phyloP scores from a whole-genome alignment of 2,888 invertebrate species.

The Perithous albicinctus region DNA sequence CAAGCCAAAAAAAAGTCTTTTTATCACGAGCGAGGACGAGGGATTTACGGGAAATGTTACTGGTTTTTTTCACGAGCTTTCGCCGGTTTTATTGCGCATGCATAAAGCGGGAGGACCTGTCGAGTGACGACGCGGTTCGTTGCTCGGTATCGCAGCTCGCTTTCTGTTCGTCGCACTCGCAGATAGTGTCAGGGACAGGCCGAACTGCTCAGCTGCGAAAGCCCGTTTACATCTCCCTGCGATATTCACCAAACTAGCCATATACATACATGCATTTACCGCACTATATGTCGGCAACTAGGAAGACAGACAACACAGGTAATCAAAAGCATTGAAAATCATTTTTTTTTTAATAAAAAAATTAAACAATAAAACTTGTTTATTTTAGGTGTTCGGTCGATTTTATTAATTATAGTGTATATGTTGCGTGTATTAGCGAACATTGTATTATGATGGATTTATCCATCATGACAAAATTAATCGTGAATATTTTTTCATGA shows the following conservation, averaged over 20 bases:
- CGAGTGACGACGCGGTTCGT: constrained; percentile 40
- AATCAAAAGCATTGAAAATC: neutral
- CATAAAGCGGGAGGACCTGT: constrained; percentile 50
- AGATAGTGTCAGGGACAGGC: constrained; percentile 80
- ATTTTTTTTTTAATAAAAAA: neutral
- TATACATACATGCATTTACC: constrained; percentile 10
- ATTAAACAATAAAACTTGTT: too few species aligned
- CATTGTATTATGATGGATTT: too few species aligned
- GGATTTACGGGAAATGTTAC: constrained; percentile 22
- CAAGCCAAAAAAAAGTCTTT: constrained; percentile 22
- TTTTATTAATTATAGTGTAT: too few species aligned
- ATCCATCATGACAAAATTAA: too few species aligned
- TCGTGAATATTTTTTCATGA: too few species aligned
- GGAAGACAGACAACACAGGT: neutral
- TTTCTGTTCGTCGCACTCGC: constrained; percentile 50
- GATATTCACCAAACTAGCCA: constrained; percentile 35
- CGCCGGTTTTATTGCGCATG: constrained; percentile 69
- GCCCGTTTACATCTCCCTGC: constrained; percentile 59
- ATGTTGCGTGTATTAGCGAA: too few species aligned
- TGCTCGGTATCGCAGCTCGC: constrained; percentile 49
- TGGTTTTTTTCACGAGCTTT: constrained; percentile 49
- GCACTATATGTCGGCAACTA: constrained; percentile 24
- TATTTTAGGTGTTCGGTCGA: too few species aligned
- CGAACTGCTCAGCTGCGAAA: constrained; percentile 46
- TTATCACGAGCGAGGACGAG: constrained; percentile 13